Evolutionary conservation across 2,113 vertebrate genomes (phyloP).

Genomic region (Tragelaphus strepsiceros): DNA sequence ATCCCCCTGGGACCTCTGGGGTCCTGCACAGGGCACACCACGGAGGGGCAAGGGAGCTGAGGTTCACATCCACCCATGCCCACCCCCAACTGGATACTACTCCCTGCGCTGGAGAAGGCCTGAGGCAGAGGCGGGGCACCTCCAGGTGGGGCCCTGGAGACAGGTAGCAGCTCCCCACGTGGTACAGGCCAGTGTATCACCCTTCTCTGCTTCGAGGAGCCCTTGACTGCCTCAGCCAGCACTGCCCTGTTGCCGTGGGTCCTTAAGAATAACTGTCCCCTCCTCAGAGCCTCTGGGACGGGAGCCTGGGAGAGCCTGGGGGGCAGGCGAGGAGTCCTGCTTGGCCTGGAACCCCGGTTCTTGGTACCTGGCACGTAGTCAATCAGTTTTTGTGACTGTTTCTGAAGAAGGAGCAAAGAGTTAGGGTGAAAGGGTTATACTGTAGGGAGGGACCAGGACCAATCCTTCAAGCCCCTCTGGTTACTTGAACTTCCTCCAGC

Average conservation of each 20-base stretch:
- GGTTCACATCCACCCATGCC: fast-evolving
- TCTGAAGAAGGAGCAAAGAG: background rate
- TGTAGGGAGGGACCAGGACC: no score
- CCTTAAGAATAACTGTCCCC: background rate
- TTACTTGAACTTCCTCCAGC: background rate
- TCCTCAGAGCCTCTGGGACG: fast-evolving
- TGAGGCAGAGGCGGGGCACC: background rate
- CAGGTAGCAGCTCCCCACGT: background rate
- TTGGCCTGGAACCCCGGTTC: background rate
- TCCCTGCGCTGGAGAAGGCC: background rate
- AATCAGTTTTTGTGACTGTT: background rate
- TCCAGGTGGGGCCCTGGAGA: no score
- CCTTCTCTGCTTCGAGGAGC: background rate
- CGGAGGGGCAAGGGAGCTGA: background rate
- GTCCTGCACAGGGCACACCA: fast-evolving
- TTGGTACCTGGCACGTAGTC: background rate
- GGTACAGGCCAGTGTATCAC: background rate
- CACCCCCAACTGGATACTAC: fast-evolving
- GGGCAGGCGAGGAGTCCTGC: background rate
- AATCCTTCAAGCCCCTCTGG: fast-evolving
- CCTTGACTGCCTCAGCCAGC: background rate
- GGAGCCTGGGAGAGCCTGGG: background rate
- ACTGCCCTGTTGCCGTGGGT: background rate
- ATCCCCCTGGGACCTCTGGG: background rate
- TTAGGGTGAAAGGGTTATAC: fast-evolving